Base-by-base conservation (phyloP, 1,140 invertebrate species). In the Pseudoatta argentina region DNA sequence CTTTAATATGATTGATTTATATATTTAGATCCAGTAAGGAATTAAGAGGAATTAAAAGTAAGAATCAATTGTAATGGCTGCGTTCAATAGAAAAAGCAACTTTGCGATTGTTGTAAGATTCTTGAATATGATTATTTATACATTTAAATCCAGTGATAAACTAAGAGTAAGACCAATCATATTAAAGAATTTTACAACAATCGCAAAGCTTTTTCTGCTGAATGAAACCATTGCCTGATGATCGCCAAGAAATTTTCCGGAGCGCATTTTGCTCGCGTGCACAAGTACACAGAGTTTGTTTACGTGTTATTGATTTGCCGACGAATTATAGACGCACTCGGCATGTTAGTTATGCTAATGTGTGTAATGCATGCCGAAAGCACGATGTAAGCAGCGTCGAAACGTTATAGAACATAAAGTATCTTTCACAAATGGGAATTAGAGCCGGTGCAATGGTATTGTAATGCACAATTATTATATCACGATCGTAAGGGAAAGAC, bases 261-360 rank as follows among this genome's bases (percentile, higher is more conserved):
- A 81, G 51, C 30, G 51, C 18, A 18, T 55, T 21, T 59, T 18
- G 14, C 24, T 48, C 34, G 24, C 51, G 7, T n/a, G 44, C 53
- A 10, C 61, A 24, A 24, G 55, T 75, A 34, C 61, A 8, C 24
- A n/a, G 1, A 48, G 51, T 82, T 83, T 69, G 39, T 83, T 73
- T 73, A 48, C 39, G 55, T 61, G 69, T 73, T 83, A 82, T 82
- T 39, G 67, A 73, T 73, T 72, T 24, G 55, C 55, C 39, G 44
- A 39, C 30, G 55, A 83, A 83, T 83, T 83, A 63, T 61, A 73
- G 55, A 83, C n/a, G 66, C 51, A 48, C 44, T 2, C 67, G 18
- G 6, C 18, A n/a, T 48, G 30, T 81, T 81, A 83, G 61, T 83
- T 73, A 75, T 83, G 39, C 39, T 83, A 83, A 75, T 83, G 69